These are phyloP conservation scores for Andrena hattorfiana DNA, from an alignment of 2,888 invertebrate genomes.

Conservation along the genomic window DNA sequence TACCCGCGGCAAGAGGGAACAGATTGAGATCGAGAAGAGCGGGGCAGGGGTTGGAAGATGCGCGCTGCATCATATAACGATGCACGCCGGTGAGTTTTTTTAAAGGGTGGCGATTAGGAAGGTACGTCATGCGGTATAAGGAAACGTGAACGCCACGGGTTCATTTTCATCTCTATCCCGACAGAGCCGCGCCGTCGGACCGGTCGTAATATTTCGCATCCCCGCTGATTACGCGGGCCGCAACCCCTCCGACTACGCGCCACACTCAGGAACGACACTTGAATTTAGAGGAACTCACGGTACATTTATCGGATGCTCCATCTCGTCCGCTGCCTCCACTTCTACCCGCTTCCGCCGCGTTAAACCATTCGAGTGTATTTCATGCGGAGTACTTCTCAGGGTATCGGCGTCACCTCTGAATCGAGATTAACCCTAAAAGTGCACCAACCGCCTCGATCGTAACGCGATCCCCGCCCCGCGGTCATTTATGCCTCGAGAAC, in stretches of 20 bases:
- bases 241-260: conserved; percentile 19
- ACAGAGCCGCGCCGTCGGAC: not conserved
- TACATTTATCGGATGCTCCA: conserved; percentile 34
- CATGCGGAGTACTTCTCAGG: conserved; percentile 7
- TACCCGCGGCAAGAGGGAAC: conserved; percentile 42
- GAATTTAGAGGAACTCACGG: conserved; percentile 34
- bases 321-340: conserved; percentile 6
- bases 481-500: not conserved
- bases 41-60: not conserved
- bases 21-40: conserved; percentile 41
- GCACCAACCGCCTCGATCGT: not conserved
- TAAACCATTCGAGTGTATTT: conserved; percentile 19
- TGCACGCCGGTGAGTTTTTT: conserved; percentile 61
- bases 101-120: conserved; percentile 53
- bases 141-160: conserved; percentile 16
- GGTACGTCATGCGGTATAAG: conserved; percentile 24
- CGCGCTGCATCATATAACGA: conserved; percentile 44
- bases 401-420: not conserved
- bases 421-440: conserved; percentile 9
- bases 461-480: not conserved
- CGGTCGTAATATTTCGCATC: conserved; percentile 33
- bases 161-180: not conserved
- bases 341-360: not conserved
- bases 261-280: conserved; percentile 30
- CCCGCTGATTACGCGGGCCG: not conserved